Percentiles rank a stretch among this genome's conserved stretches.
Evolutionary conservation across 2,113 vertebrate genomes (phyloP).

Genomic region (Lethenteron camtschaticum): DNA sequence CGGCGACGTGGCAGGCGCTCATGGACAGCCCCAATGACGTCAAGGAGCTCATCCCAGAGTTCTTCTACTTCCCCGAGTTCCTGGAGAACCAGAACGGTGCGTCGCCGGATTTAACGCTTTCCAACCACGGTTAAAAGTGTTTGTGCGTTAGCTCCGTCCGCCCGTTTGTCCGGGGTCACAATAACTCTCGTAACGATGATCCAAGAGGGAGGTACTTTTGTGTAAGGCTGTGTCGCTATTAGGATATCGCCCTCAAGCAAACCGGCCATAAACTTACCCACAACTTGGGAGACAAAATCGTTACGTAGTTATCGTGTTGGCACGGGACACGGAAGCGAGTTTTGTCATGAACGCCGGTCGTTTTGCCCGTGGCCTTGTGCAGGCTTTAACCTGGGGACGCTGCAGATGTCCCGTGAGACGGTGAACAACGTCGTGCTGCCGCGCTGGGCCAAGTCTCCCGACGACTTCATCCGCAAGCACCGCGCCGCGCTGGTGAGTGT

Average conservation of each 20-base stretch:
- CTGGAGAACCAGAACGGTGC: conserved; percentile 76
- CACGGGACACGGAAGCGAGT: too few relatives aligned
- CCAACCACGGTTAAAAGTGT: too few relatives aligned
- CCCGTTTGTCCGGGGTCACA: too few relatives aligned
- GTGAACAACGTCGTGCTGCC: conserved; percentile 60
- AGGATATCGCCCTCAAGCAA: too few relatives aligned
- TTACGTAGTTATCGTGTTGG: too few relatives aligned
- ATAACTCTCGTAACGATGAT: too few relatives aligned
- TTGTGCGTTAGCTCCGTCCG: too few relatives aligned
- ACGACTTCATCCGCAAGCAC: conserved; percentile 84
- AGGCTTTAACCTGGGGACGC: conserved; percentile 68
- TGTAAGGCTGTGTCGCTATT: too few relatives aligned
- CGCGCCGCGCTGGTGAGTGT: conserved; percentile 52
- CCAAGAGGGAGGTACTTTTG: too few relatives aligned
- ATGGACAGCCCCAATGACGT: conserved; percentile 88
- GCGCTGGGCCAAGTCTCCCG: conserved; percentile 50
- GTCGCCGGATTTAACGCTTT: not conserved
- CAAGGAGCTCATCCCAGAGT: conserved; percentile 90
- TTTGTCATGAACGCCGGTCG: too few relatives aligned
- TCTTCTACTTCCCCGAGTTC: conserved; percentile 89
- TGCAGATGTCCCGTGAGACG: conserved; percentile 64
- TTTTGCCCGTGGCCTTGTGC: not conserved
- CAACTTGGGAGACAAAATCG: too few relatives aligned
- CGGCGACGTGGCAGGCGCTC: conserved; percentile 76
- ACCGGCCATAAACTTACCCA: too few relatives aligned